phyloP scores from a whole-genome alignment of 2,113 vertebrate species.

The Merops nubicus region DNA sequence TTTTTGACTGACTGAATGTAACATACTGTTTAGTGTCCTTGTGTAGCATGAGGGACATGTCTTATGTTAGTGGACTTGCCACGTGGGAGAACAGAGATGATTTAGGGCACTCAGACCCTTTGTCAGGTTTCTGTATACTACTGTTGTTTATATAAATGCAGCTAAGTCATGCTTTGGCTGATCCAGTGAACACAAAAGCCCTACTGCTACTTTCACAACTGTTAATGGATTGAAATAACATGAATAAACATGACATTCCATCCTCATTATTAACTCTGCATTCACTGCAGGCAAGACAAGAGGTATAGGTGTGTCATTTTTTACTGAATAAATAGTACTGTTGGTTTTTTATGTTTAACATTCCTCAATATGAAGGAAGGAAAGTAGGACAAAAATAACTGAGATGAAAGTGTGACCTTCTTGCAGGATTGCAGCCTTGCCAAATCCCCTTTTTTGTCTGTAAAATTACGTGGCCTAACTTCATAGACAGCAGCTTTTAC shows the following conservation, averaged over 20 bases:
- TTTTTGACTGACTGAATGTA: not conserved
- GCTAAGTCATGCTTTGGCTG: not conserved
- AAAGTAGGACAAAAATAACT: not conserved
- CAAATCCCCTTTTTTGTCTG: not conserved
- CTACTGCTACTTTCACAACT: not conserved
- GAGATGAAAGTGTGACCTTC: not conserved
- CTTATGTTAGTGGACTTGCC: not conserved
- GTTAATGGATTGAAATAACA: not conserved
- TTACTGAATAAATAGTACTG: not conserved
- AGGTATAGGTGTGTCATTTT: not conserved
- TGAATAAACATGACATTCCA: conserved; percentile 13
- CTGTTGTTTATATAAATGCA: not conserved
- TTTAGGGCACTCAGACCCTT: not conserved
- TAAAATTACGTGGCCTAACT: not conserved
- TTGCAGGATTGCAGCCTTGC: not conserved
- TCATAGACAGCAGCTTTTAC: not conserved
- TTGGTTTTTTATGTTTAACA: not conserved
- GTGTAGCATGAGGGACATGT: not conserved
- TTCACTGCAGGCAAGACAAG: not conserved
- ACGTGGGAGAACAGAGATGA: not conserved
- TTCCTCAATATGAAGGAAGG: not conserved
- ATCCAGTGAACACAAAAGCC: not conserved
- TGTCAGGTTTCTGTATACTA: not conserved
- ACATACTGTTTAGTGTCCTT: not conserved
- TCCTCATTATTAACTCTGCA: not conserved